Conservation (phyloP, 2,888 invertebrate genomes). For the Leptogaster cylindrica region DNA sequence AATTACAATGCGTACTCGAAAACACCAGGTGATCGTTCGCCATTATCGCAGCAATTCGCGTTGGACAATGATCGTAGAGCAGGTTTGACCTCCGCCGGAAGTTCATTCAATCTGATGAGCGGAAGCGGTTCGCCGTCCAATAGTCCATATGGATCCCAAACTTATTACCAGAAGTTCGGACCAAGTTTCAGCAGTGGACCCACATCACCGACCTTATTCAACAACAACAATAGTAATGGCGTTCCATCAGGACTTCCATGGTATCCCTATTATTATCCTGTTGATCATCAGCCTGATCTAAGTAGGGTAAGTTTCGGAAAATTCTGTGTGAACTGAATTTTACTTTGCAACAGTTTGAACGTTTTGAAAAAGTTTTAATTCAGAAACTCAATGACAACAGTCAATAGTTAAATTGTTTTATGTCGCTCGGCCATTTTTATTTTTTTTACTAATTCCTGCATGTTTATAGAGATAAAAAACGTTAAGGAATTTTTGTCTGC, state of each 20-base stretch:
- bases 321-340: no score
- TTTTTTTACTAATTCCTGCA: no score
- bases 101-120: background rate
- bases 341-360: no score
- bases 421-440: no score
- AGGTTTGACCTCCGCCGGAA: background rate
- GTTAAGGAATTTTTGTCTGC: no score
- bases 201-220: no score
- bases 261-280: conserved; percentile 33
- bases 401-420: no score
- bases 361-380: no score
- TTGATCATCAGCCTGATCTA: conserved; percentile 40
- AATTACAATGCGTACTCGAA: conserved; percentile 38
- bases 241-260: conserved; percentile 12
- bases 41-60: background rate
- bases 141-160: background rate
- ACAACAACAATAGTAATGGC: no score
- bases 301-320: conserved; percentile 39
- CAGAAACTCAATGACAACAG: no score
- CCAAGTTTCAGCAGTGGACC: background rate
- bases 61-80: conserved; percentile 14
- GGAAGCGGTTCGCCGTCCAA: background rate
- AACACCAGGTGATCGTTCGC: conserved; percentile 31
- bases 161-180: conserved; percentile 22
- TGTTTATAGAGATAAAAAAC: no score